Evolutionary conservation across 2,797 vertebrate genomes (phyloP).

Genomic region (Characodon lateralis): DNA sequence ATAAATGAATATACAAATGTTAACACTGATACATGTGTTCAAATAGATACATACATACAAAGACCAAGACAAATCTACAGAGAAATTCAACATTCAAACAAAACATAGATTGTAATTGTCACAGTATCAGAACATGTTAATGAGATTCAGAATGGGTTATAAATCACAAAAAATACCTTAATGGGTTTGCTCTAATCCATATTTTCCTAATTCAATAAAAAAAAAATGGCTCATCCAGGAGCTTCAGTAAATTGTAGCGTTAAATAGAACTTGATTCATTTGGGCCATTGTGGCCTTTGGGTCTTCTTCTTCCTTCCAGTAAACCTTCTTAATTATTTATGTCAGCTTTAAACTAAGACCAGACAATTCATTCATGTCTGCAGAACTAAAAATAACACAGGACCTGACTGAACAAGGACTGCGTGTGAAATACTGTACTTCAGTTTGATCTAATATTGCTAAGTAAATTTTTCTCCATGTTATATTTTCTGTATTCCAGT

Average conservation of each 20-base stretch:
- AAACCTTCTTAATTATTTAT: slow-evolving; percentile 22
- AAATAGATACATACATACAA: slow-evolving; percentile 38
- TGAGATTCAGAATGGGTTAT: slow-evolving; percentile 15
- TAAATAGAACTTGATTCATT: neutral
- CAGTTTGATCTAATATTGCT: slow-evolving; percentile 3
- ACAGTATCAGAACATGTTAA: slow-evolving; percentile 52
- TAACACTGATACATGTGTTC: slow-evolving; percentile 48
- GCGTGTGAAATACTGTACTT: slow-evolving; percentile 12
- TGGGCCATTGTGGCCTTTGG: neutral
- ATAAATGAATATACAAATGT: slow-evolving; percentile 45
- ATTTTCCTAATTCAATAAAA: neutral
- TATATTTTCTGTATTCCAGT: slow-evolving; percentile 52
- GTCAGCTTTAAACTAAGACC: slow-evolving; percentile 18
- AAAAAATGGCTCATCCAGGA: neutral
- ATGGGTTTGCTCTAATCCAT: neutral
- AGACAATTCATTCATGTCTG: neutral
- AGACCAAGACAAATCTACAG: slow-evolving; percentile 31
- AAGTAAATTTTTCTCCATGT: slow-evolving; percentile 10
- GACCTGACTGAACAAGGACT: neutral
- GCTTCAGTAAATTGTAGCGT: neutral
- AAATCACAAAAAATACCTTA: slow-evolving; percentile 10
- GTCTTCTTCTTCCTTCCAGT: slow-evolving; percentile 2
- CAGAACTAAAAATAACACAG: slow-evolving; percentile 13
- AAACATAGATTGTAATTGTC: slow-evolving; percentile 40
- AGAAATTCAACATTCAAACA: slow-evolving; percentile 38